Evolutionary conservation across 2,797 vertebrate species (phyloP), one percentile per base, ranked within the genome.

Genomic region (Enteromius trimaculatus): DNA sequence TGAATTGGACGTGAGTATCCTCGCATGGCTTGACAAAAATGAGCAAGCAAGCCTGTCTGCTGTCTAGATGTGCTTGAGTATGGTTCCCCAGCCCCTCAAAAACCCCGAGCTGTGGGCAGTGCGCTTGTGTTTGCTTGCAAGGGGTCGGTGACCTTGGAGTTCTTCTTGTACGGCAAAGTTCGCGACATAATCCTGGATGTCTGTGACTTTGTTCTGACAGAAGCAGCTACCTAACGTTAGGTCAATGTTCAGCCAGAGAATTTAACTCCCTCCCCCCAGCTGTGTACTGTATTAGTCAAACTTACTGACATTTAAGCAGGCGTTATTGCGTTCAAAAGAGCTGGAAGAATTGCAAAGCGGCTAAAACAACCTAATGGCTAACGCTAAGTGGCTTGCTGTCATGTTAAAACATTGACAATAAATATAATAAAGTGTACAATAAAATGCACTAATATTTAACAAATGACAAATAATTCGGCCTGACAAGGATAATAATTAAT

Each of bases 1-100:
- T n/a, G 55, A 13, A 64, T 11, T 71, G n/a, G 72, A 77, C 55
- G 72, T 72, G 23, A 86, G 85, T 86, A 86, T 77, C 34, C 8
- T 31, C 60, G 86, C 86, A 85, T 83, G 80, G 13, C 37, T 44
- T 79, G 62, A 60, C 9, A 42, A 34, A 66, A 39, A 55, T 23
- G n/a, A 68, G 79, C 44, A 72, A 55, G 47, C 53, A 6, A 74
- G 49, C 34, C 51, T 21, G 81, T 71, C 34, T 86, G 81, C 44
- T 47, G 51, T 49, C 1, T 72, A 39, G 21, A 21, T 71, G 74
- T 78, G 82, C 65, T 78, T 83, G 23, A 71, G 23, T 16, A 23
- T 23, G 70, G 81, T 58, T 47, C 4, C 75, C 74, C 75, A 39
- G 39, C 42, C 75, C 37, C 66, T 6, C 16, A 29, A 19, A 19